Base-by-base conservation (phyloP, 2,113 vertebrate genomes). In the Hiodon tergisus region DNA sequence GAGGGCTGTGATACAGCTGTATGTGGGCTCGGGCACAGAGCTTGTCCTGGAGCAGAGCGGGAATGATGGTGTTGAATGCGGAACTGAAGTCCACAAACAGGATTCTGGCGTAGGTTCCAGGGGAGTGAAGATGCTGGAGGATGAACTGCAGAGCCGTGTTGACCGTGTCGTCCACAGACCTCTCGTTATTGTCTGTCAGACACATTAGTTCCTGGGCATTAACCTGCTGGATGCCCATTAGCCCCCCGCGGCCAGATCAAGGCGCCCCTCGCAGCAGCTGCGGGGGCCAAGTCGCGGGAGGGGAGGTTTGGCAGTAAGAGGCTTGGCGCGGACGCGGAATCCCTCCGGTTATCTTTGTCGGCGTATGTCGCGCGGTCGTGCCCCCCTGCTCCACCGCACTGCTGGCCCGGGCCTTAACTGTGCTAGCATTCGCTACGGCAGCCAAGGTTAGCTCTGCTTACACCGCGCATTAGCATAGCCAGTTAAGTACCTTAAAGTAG, bases 181-280 rank as follows among this genome's bases (percentile, higher is more conserved):
- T 46, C 63, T 75, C 46, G 68, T 67, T 75, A 67, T 67, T 66
- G 14, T 48, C 73, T 67, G 65, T 55, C 54, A 11, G 48, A 53
- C n/a, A 59, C 53, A 76, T 76, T 76, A 55, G 68, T 76, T 68
- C 16, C 68, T 59, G 68, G 47, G 65, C 54, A 14, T 61, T 48
- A 71, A 17, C 68, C 65, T 46, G 75, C 58, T 76, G 67, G 75
- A 55, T 17, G 10, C 57, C 48, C 54, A 76, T 76, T 76, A 76
- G 75, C 75, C 48, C 60, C 75, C 68, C 67, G 31, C 17, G 51
- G 75, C 16, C 51, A 61, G 51, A 53, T 46, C 61, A 66, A 13
- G 63, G 6, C 62, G 48, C 62, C 53, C 61, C 72, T 52, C 14
- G 47, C 13, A 60, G 16, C 8, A 55, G 60, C 50, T 16, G 55